Percentiles rank a stretch among this genome's conserved stretches.
These are phyloP conservation scores for Agrilus planipennis DNA, from an alignment of 1,140 invertebrate species.

Conservation along the genomic window DNA sequence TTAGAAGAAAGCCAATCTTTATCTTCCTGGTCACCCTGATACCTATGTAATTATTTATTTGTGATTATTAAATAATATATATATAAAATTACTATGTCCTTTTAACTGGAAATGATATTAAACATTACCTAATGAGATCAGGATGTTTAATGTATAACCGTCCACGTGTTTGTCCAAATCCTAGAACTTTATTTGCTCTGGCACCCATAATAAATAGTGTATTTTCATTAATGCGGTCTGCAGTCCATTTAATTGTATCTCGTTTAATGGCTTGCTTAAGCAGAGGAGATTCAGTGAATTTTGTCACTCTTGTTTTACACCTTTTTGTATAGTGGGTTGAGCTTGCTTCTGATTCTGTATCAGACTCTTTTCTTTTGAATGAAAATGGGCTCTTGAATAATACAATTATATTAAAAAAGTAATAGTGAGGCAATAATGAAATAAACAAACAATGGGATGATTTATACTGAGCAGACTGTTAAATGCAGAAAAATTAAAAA, in stretches of 20 bases:
- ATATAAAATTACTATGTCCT: background rate
- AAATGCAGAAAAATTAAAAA: background rate
- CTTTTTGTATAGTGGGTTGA: conserved; percentile 34
- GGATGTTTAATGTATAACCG: conserved; percentile 67
- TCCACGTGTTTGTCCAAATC: conserved; percentile 62
- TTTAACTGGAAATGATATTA: no score
- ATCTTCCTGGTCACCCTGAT: conserved; percentile 68
- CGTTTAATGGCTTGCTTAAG: conserved; percentile 28
- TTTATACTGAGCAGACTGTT: no score
- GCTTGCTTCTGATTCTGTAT: conserved; percentile 43
- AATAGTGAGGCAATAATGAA: background rate
- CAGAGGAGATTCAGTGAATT: conserved; percentile 18
- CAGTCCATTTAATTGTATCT: conserved; percentile 55
- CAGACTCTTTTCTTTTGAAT: conserved; percentile 49
- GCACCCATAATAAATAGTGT: conserved; percentile 72
- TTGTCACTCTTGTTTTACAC: conserved; percentile 16
- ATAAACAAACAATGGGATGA: background rate
- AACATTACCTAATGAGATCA: no score
- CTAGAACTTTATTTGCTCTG: conserved; percentile 60
- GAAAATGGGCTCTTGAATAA: conserved; percentile 38
- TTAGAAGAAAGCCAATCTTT: conserved; percentile 71
- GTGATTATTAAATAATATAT: background rate
- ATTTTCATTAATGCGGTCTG: conserved; percentile 51
- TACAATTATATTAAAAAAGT: background rate
- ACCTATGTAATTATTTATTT: conserved; percentile 39